Base-by-base conservation (phyloP, 1,140 invertebrate species). In the Cotesia typhae region DNA sequence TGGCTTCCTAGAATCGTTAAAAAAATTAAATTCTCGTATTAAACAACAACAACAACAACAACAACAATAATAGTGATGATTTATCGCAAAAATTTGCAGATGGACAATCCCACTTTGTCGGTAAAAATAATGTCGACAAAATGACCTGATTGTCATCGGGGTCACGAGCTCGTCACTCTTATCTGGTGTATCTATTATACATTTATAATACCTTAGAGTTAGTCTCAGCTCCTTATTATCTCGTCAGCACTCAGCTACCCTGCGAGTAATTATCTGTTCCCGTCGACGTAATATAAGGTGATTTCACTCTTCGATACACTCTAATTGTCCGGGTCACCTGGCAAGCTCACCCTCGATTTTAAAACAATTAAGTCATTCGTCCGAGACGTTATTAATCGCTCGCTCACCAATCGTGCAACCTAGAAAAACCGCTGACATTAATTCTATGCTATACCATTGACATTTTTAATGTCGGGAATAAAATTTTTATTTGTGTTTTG, bases 131-230 rank as follows among this genome's bases (percentile, higher is more conserved):
- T 20, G 77, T 77, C 77, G 71, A 79, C 76, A 77, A 77, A 6
- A 47, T 74, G 76, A 72, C 67, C 73, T 74, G 75, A 77, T 79
- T 79, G 76, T 74, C 68, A 79, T 77, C 78, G 71, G 76, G 78
- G 78, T 77, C 78, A 76, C 73, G 70, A 77, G 75, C 67, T 66
- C 61, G 63, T 65, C 70, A 74, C 68, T 69, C 28, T 28, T 28
- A 28, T 28, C 28, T 28, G 28, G 51, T 70, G n/a, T 47, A 55
- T 14, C 53, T 67, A 51, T 55, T 73, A 20, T 41, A 66, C 17
- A 66, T 51, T 53, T 67, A 51, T 55, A 68, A 28, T 41, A 66
- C 38, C 47, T 51, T 51, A 66, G 64, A 38, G 12, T 41, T 66
- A 17, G 12, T 52, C 41, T 28, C 28, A 28, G 28, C 28, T 66